These are phyloP conservation scores for Sympetrum striolatum DNA, from an alignment of 2,888 invertebrate genomes.

Conservation along the genomic window DNA sequence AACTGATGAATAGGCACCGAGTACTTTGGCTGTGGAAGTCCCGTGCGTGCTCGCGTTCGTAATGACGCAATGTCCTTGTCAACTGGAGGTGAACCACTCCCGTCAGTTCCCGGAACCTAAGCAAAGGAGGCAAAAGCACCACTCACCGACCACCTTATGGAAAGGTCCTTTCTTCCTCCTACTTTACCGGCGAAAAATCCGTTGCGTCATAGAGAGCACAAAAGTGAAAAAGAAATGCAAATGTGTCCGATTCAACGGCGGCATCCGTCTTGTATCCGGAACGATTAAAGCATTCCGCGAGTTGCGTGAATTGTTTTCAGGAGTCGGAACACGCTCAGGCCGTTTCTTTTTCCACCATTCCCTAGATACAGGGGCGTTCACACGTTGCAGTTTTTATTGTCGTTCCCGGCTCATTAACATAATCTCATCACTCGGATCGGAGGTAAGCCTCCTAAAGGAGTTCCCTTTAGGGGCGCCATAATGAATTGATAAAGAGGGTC, in stretches of 20 bases:
- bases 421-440: not conserved
- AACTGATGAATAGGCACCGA: not conserved
- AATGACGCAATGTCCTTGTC: constrained; percentile 21
- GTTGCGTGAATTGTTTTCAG: not conserved
- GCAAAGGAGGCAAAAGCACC: not conserved
- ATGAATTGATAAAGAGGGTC: not conserved
- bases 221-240: not conserved
- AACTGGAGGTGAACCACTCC: constrained; percentile 22
- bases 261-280: not conserved
- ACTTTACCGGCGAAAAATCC: not conserved
- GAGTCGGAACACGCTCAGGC: not conserved
- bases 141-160: not conserved
- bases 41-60: not conserved
- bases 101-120: constrained; percentile 16
- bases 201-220: not conserved
- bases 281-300: not conserved
- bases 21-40: not conserved
- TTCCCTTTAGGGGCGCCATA: not conserved
- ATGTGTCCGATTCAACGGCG: not conserved
- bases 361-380: not conserved
- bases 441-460: not conserved
- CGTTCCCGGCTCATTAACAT: not conserved
- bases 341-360: not conserved
- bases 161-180: not conserved
- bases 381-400: not conserved